phyloP scores from a whole-genome alignment of 2,888 invertebrate species.

The Ceraclea dissimilis region DNA sequence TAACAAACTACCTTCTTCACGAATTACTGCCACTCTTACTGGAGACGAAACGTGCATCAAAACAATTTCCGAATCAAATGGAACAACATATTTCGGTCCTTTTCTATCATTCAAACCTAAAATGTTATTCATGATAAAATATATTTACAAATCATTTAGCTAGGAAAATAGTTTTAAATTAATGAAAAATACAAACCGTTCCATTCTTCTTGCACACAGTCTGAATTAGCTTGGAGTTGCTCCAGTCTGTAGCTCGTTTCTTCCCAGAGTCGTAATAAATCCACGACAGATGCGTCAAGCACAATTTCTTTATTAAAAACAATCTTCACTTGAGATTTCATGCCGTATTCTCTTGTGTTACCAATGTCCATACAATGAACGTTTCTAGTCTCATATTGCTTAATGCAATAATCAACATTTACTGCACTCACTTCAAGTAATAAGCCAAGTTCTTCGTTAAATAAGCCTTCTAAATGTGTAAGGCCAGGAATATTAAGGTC shows the following conservation, averaged over 20 bases:
- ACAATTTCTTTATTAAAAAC: conserved; percentile 52
- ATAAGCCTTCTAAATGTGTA: conserved; percentile 60
- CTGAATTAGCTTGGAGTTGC: conserved; percentile 70
- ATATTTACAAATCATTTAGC: neutral
- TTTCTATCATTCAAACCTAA: conserved; percentile 56
- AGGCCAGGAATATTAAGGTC: conserved; percentile 47
- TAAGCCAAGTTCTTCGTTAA: conserved; percentile 83
- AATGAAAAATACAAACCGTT: conserved; percentile 35
- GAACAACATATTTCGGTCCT: conserved; percentile 64
- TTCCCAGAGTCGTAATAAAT: conserved; percentile 84
- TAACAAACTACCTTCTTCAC: conserved; percentile 72
- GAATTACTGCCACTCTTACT: conserved; percentile 77
- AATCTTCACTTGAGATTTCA: conserved; percentile 53
- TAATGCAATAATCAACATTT: conserved; percentile 51
- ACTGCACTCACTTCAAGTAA: conserved; percentile 62
- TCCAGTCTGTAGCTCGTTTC: conserved; percentile 91
- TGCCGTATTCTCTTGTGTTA: conserved; percentile 55
- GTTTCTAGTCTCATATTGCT: conserved; percentile 51
- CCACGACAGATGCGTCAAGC: conserved; percentile 55
- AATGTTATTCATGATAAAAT: conserved; percentile 15
- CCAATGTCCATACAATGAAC: conserved; percentile 66
- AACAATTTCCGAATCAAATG: conserved; percentile 56
- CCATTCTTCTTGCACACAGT: conserved; percentile 76
- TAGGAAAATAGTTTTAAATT: neutral
- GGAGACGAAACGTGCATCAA: conserved; percentile 37